Conservation (phyloP, 2,888 invertebrate species). For the Drosophila yooni region DNA sequence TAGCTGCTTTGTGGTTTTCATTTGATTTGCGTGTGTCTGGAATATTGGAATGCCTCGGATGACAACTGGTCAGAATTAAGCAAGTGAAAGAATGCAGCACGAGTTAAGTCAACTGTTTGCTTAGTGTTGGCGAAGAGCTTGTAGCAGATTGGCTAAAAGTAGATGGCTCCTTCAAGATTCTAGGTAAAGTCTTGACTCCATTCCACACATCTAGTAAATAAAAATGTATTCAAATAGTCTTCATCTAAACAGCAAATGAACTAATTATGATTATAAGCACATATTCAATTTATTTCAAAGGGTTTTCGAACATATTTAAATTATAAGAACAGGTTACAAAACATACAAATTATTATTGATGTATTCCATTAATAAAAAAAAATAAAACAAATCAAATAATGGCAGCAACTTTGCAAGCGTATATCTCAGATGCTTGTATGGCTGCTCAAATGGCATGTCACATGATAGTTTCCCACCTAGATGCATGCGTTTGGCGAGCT, state of each 20-base stretch:
- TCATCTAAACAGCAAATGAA: not conserved
- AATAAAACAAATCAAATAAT: not conserved
- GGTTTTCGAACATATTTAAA: not conserved
- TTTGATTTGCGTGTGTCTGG: slow-evolving; percentile 28
- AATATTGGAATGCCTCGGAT: not conserved
- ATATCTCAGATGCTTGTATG: not conserved
- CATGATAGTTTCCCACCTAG: not conserved
- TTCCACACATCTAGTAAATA: not conserved
- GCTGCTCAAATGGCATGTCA: not conserved
- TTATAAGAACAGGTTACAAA: not conserved
- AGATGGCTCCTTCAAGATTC: not conserved
- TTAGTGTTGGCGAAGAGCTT: not conserved
- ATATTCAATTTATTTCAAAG: not conserved
- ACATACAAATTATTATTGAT: not conserved
- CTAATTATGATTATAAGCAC: not conserved
- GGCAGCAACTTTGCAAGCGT: not conserved
- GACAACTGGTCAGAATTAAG: not conserved
- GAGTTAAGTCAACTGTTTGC: not conserved
- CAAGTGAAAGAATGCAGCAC: not conserved
- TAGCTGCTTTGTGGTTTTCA: slow-evolving; percentile 19
- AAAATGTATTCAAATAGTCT: not conserved
- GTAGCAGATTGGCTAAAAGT: not conserved
- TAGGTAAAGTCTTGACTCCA: not conserved
- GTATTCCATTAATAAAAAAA: not conserved
- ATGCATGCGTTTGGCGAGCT: not conserved